Evolutionary conservation across 2,797 vertebrate genomes (phyloP).

Genomic region (Coracias cyanogaster): DNA sequence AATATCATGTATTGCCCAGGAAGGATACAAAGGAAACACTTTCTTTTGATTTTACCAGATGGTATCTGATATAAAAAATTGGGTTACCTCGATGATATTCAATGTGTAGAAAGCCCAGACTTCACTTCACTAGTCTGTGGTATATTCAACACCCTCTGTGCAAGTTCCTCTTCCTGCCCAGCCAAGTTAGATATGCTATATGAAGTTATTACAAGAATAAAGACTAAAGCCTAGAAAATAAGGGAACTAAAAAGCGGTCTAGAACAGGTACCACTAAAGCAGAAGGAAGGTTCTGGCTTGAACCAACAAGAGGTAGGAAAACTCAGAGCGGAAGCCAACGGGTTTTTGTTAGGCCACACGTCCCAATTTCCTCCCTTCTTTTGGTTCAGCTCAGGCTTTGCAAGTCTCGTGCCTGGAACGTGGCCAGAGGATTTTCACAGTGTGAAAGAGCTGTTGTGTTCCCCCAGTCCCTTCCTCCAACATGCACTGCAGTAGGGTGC

Average conservation of each 20-base stretch:
- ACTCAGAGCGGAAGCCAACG: background rate
- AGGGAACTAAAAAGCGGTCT: background rate
- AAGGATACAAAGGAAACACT: background rate
- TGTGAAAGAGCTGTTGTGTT: slow-evolving; percentile 58
- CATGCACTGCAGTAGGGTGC: background rate
- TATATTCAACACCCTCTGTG: background rate
- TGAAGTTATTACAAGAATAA: background rate
- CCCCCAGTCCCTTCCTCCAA: slow-evolving; percentile 1
- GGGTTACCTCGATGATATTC: background rate
- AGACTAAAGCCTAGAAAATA: background rate
- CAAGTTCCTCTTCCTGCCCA: background rate
- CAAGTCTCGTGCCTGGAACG: background rate
- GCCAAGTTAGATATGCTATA: background rate
- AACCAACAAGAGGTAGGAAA: background rate
- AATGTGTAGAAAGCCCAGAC: background rate
- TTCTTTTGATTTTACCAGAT: background rate
- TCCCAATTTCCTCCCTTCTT: background rate
- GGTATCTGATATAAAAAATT: background rate
- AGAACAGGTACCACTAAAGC: background rate
- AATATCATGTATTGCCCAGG: background rate
- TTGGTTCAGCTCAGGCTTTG: background rate
- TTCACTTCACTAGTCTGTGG: background rate
- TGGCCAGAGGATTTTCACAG: slow-evolving; percentile 34
- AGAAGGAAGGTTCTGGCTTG: background rate
- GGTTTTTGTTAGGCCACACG: background rate